These are phyloP conservation scores for Rhea americana DNA, from an alignment of 2,113 vertebrate genomes.

Conservation along the genomic window DNA sequence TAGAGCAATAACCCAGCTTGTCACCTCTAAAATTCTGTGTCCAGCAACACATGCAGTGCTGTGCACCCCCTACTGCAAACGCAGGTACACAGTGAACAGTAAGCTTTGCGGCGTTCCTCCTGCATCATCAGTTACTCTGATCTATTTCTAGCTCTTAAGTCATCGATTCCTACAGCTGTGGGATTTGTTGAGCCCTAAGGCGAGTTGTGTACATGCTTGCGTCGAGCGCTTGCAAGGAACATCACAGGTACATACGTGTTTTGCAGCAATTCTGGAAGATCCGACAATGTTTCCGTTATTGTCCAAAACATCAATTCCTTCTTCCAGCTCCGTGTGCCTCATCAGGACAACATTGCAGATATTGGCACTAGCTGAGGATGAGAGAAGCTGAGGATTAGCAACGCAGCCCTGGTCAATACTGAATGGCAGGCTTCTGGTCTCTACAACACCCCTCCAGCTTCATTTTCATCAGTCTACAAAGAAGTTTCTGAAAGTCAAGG, in stretches of 20 bases:
- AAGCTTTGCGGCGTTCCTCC: neutral
- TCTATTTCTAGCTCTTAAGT: neutral
- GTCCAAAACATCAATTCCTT: constrained; percentile 88
- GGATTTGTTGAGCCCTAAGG: neutral
- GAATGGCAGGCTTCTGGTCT: neutral
- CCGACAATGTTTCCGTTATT: constrained; percentile 83
- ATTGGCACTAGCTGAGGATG: constrained; percentile 88
- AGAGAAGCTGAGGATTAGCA: neutral
- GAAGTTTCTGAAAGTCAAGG: neutral
- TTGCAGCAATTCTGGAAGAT: constrained; percentile 88
- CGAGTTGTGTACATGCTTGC: neutral
- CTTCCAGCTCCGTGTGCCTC: constrained; percentile 89
- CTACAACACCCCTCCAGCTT: neutral
- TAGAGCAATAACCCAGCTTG: neutral
- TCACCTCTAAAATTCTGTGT: neutral
- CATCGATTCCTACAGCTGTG: rapidly evolving
- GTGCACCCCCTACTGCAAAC: neutral
- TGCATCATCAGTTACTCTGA: neutral
- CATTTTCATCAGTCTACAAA: neutral
- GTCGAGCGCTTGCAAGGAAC: rapidly evolving
- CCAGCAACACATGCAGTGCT: neutral
- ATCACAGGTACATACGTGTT: constrained; percentile 78
- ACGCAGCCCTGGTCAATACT: neutral
- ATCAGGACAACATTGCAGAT: constrained; percentile 94
- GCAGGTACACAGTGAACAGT: neutral